Percentiles rank a stretch among this genome's conserved stretches.
Evolutionary conservation across 2,113 vertebrate species (phyloP).

Genomic region (Ranitomeya variabilis): DNA sequence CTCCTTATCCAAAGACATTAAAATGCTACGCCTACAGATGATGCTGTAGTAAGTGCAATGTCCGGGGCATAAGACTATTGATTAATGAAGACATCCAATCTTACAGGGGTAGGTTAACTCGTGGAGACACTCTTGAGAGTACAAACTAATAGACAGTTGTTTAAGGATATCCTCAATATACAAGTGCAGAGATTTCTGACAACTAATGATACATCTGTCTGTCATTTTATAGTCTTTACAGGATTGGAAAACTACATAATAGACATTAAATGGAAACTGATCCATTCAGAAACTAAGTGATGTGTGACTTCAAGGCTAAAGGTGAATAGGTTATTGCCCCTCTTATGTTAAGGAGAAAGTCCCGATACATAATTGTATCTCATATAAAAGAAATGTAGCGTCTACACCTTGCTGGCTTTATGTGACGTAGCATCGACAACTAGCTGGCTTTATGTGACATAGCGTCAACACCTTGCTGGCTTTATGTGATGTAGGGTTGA

Average conservation of each 20-base stretch:
- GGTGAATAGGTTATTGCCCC: slow-evolving; percentile 42
- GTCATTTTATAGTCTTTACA: slow-evolving; percentile 36
- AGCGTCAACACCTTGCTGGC: no score
- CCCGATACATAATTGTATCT: not conserved
- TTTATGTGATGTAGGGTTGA: no score
- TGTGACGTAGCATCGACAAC: no score
- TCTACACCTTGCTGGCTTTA: not conserved
- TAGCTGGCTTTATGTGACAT: no score
- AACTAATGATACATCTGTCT: slow-evolving; percentile 39
- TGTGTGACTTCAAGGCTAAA: slow-evolving; percentile 44
- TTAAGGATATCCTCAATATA: slow-evolving; percentile 45
- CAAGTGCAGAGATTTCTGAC: slow-evolving; percentile 4
- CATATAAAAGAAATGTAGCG: not conserved
- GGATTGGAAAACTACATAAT: slow-evolving; percentile 42
- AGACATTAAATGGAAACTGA: slow-evolving; percentile 15
- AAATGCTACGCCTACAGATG: slow-evolving; percentile 23
- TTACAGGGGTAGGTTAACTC: slow-evolving; percentile 27
- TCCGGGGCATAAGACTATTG: slow-evolving; percentile 28
- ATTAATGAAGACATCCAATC: slow-evolving; percentile 40
- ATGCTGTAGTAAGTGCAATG: slow-evolving; percentile 33
- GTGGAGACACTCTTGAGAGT: not conserved
- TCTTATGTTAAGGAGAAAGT: slow-evolving; percentile 28
- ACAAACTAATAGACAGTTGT: slow-evolving; percentile 36
- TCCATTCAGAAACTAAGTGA: slow-evolving; percentile 38
- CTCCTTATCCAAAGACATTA: slow-evolving; percentile 30